Evolutionary conservation across 1,140 invertebrate genomes (phyloP), one percentile per base, ranked within the genome.

Genomic region (Aphaenogaster floridana): DNA sequence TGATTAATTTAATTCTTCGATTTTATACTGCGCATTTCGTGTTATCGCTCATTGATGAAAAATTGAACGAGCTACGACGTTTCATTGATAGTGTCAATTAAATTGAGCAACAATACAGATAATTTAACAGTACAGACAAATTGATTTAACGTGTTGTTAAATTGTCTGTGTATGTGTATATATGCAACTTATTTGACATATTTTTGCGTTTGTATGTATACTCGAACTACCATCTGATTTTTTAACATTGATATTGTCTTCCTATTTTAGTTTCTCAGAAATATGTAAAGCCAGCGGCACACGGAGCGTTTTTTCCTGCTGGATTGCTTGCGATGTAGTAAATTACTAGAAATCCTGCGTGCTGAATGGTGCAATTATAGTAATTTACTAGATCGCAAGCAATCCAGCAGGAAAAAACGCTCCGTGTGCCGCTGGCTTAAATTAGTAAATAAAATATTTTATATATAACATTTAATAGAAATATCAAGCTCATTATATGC

Each of bases 31-130:
- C 4, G 36, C 21, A 7, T 42, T 39, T 6, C 13, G 8, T 39
- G 8, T 39, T 17, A 72, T 34, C 13, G 6, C n/a, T 48, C 0
- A 6, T n/a, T 8, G 34, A 36, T 17, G 77, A 59, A 66, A 79
- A 79, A 50, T 79, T 50, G 28, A 28, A 66, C 28, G 42, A 15
- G 28, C 36, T 13, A 36, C 13, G 57, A 66, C 59, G 2, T 79
- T 78, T 36, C 11, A 66, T 79, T 66, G 59, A 64, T 79, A 48
- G 17, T 28, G 11, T 48, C 11, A 50, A 34, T 39, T 66, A 11
- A 45, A 79, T 79, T 34, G 45, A 39, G 39, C 28, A 66, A 15
- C 28, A 36, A 48, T 11, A 34, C 5, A 36, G 6, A 48, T 34
- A 28, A 77, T 28, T 61, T 45, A 39, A 59, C 17, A 1, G 17